phyloP scores from a whole-genome alignment of 2,888 invertebrate genomes.

The Metalampra italica region DNA sequence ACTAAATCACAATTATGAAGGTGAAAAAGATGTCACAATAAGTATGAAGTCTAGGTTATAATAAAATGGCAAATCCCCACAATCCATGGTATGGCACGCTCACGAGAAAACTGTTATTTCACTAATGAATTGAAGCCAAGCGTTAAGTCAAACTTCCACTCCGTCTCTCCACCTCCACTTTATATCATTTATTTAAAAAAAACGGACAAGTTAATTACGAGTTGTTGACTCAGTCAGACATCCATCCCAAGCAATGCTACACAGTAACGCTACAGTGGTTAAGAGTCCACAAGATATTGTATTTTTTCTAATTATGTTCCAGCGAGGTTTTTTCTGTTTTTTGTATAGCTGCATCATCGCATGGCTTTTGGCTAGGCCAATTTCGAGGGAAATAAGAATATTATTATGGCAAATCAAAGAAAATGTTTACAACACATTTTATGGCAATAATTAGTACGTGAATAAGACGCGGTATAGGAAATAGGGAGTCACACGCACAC shows the following conservation, averaged over 20 bases:
- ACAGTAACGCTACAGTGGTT: conserved; percentile 17
- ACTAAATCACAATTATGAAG: too few relatives aligned
- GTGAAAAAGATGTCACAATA: not conserved
- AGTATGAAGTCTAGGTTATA: conserved; percentile 18
- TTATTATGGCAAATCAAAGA: too few relatives aligned
- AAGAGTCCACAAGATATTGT: too few relatives aligned
- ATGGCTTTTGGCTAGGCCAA: too few relatives aligned
- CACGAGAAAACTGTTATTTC: conserved; percentile 51
- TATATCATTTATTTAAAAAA: not conserved
- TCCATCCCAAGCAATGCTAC: conserved; percentile 19
- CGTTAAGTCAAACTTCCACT: conserved; percentile 44
- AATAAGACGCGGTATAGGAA: too few relatives aligned
- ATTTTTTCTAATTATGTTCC: too few relatives aligned
- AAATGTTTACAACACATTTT: too few relatives aligned
- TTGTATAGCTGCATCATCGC: too few relatives aligned
- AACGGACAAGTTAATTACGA: not conserved
- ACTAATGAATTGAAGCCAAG: conserved; percentile 57
- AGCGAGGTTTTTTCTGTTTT: too few relatives aligned
- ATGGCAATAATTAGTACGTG: too few relatives aligned
- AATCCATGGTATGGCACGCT: conserved; percentile 62
- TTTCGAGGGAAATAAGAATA: too few relatives aligned
- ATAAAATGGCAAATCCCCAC: conserved; percentile 18
- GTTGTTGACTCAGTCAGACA: conserved; percentile 3
- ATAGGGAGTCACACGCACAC: too few relatives aligned
- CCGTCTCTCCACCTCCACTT: conserved; percentile 26